Base-by-base conservation (phyloP, 2,888 invertebrate species). In the Punctoribates punctum region DNA sequence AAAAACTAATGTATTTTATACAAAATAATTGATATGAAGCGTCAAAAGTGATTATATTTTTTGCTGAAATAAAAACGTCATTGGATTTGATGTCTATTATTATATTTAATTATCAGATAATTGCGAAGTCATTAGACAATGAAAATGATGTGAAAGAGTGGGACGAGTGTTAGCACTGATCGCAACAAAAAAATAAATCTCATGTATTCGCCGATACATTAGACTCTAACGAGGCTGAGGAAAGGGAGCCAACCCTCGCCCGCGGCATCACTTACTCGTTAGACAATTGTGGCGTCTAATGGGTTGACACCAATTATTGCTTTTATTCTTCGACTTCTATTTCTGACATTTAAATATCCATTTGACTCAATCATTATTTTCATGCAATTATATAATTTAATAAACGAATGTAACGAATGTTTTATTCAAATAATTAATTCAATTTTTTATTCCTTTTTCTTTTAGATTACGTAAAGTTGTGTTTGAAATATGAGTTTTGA, bases 251-350 rank as follows among this genome's bases (percentile, higher is more conserved):
- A 51, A 17, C 51, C 51, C 17, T 51, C 51, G n/a, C 51, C 20
- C 51, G 20, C 3, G 51, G n/a, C 51, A 2, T 51, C 51, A 51
- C 17, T 51, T 42, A 42, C 42, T 42, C 42, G 42, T 51, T 51
- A 51, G 51, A 51, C 51, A 51, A 51, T 51, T 51, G 51, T 51
- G 51, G 51, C 51, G 51, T 51, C 51, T 51, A 51, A 51, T 51
- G 51, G 51, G 51, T 51, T 51, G 51, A 51, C 51, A 51, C 51
- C 51, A n/a, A 51, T 51, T 51, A 51, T 51, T 51, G n/a, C 42
- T 42, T 11, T 42, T 42, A 42, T 42, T 42, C 42, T 51, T 51
- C n/a, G 2, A 51, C 51, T 51, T 51, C 51, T 51, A n/a, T 51
- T 20, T 17, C 11, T 51, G 51, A 51, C 17, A 42, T 42, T 42